Conservation (phyloP, 2,113 vertebrate genomes). For the Petrocephalus microphthalmus region DNA sequence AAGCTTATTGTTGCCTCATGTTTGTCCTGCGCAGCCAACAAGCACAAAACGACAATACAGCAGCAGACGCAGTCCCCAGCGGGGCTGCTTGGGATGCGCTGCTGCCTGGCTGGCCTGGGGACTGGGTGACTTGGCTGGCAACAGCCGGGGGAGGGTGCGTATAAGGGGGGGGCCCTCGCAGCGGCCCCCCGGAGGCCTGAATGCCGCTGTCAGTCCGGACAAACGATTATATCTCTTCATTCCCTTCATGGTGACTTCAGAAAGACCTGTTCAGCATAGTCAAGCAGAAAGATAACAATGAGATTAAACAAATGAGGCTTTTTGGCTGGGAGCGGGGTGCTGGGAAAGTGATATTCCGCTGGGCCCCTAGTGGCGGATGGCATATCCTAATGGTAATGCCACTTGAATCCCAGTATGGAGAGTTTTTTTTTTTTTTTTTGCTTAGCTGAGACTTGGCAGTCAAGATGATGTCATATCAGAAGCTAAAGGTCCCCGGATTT, state of each 20-base stretch:
- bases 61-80: not conserved
- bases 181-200: not conserved
- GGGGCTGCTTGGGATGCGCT: not conserved
- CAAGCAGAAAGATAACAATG: not conserved
- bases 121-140: not conserved
- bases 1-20: constrained; percentile 10
- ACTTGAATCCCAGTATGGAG: not conserved
- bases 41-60: not conserved
- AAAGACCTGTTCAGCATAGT: not conserved
- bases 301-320: not conserved
- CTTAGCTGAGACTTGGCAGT: not conserved
- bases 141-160: not conserved
- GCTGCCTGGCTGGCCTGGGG: not conserved
- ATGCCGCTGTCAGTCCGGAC: not conserved
- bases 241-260: not conserved
- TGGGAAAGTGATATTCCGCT: not conserved
- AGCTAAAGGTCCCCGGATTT: not conserved
- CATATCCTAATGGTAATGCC: not conserved
- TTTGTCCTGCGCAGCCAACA: not conserved
- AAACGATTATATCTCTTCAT: not conserved
- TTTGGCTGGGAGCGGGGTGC: not conserved
- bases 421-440: not conserved
- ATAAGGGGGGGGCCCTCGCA: not conserved
- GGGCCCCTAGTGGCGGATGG: not conserved
- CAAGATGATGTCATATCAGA: not conserved